phyloP scores from a whole-genome alignment of 2,888 invertebrate species.

The Dryobotodes eremita region DNA sequence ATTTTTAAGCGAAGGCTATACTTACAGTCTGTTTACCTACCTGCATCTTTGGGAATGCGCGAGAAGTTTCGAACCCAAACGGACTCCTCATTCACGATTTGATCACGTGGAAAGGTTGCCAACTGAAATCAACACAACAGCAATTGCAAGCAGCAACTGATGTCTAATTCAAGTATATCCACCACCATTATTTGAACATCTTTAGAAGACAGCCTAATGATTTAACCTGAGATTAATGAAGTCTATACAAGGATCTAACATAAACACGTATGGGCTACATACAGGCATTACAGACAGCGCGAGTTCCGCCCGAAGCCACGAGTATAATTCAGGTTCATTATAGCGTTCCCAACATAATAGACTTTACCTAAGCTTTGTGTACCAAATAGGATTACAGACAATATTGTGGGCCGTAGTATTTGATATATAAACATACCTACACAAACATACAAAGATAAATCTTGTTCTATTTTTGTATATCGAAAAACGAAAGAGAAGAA shows the following conservation, averaged over 20 bases:
- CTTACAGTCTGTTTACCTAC: too few species aligned
- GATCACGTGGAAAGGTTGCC: background rate
- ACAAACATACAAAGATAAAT: conserved; percentile 2
- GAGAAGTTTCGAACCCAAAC: background rate
- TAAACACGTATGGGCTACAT: conserved; percentile 4
- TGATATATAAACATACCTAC: background rate
- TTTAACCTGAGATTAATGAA: conserved; percentile 24
- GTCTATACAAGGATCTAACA: conserved; percentile 12
- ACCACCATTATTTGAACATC: background rate
- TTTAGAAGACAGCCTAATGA: conserved; percentile 28
- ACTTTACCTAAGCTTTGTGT: conserved; percentile 50
- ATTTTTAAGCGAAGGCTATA: too few species aligned
- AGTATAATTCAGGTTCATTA: conserved; percentile 48
- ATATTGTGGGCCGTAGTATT: conserved; percentile 22
- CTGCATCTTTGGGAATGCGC: too few species aligned
- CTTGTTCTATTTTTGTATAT: conserved; percentile 1
- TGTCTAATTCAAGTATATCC: background rate
- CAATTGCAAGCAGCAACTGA: background rate
- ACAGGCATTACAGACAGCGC: conserved; percentile 21
- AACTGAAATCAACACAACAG: background rate
- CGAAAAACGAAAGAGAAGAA: background rate
- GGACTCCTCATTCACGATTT: background rate
- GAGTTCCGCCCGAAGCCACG: conserved; percentile 27
- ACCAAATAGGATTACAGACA: conserved; percentile 46
- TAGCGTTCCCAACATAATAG: conserved; percentile 43